A percentile compares a stretch with the other conserved stretches of the same genome.
Evolutionary conservation across 1,140 invertebrate species (phyloP).

Genomic region (Panonychus citri): DNA sequence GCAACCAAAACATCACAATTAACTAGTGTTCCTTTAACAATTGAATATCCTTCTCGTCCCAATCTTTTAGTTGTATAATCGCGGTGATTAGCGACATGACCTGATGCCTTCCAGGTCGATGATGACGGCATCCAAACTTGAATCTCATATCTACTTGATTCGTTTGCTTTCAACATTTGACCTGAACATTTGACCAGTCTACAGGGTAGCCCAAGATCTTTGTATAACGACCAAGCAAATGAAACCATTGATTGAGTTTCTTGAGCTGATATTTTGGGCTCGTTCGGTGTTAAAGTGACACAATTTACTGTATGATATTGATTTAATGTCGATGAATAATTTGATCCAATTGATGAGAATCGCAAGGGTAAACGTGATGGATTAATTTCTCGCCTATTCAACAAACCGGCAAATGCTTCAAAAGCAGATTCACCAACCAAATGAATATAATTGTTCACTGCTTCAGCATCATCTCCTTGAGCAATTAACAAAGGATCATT

Average conservation of each 20-base stretch:
- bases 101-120: not conserved
- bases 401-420: slow-evolving; percentile 1
- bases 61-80: not conserved
- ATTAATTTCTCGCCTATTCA: not conserved
- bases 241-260: not conserved
- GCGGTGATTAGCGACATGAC: not conserved
- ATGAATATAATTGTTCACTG: slow-evolving; percentile 3
- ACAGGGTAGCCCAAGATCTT: not conserved
- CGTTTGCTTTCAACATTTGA: not conserved
- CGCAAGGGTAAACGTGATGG: not conserved
- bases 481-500: not conserved
- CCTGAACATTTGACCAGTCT: not conserved
- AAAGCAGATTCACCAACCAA: slow-evolving; percentile 5
- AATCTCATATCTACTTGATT: not conserved
- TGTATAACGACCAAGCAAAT: not conserved
- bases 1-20: not conserved
- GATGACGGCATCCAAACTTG: not conserved
- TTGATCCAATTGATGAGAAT: not conserved
- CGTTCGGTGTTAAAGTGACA: not conserved
- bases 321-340: not conserved
- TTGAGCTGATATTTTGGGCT: not conserved
- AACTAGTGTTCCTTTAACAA: not conserved
- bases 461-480: not conserved
- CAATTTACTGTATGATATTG: not conserved
- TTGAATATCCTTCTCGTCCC: not conserved